phyloP scores from a whole-genome alignment of 2,888 invertebrate species.

The Brenthis daphne region DNA sequence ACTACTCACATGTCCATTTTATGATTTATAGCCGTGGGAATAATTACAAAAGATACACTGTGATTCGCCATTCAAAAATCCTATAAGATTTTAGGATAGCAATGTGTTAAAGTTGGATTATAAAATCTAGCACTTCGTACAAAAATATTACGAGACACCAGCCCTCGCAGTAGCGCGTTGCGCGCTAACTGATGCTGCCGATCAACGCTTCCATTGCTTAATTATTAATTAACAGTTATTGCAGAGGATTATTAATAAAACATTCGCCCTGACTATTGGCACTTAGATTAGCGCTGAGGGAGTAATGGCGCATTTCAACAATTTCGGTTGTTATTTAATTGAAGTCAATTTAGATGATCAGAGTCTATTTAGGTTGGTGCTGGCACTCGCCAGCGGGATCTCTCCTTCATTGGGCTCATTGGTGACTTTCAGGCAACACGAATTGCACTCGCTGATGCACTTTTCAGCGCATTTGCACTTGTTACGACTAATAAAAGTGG shows the following conservation, averaged over 20 bases:
- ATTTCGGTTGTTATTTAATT: constrained; percentile 83
- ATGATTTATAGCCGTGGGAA: constrained; percentile 81
- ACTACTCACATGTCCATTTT: constrained; percentile 67
- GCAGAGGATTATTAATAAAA: constrained; percentile 78
- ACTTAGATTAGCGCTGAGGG: constrained; percentile 81
- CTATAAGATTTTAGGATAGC: background rate
- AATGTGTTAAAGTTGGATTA: background rate
- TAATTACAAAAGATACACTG: constrained; percentile 1
- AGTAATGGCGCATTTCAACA: constrained; percentile 83
- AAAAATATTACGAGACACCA: constrained; percentile 38
- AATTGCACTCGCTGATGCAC: constrained; percentile 81
- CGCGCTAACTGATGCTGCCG: constrained; percentile 61
- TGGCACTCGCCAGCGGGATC: constrained; percentile 80
- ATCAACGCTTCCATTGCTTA: constrained; percentile 66
- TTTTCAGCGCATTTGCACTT: constrained; percentile 71
- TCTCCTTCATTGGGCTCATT: constrained; percentile 83
- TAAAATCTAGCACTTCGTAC: background rate
- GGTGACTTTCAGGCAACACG: constrained; percentile 82
- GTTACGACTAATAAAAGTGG: constrained; percentile 47
- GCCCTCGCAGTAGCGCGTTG: constrained; percentile 43
- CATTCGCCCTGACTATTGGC: constrained; percentile 81
- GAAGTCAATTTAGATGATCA: constrained; percentile 83
- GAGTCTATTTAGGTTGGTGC: constrained; percentile 83
- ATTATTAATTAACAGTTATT: constrained; percentile 80
- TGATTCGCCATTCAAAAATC: background rate